Percentiles rank a stretch among this genome's conserved stretches.
Evolutionary conservation across 2,888 invertebrate species (phyloP).

Genomic region (Cryptus viduatorius): DNA sequence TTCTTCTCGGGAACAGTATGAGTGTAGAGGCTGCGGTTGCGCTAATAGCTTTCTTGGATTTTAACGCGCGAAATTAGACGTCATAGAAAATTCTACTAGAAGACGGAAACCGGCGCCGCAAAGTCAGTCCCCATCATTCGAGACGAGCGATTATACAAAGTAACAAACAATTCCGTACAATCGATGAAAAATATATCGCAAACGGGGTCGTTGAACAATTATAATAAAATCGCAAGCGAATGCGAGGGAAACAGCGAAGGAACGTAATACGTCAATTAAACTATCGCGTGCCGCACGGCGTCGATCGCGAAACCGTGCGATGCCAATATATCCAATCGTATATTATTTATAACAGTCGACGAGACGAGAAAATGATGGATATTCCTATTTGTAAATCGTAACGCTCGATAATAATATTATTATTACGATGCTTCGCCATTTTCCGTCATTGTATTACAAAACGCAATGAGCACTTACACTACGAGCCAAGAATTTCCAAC

Average conservation of each 20-base stretch:
- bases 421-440: constrained; percentile 5
- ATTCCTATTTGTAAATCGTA: constrained; percentile 56
- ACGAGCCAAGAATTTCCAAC: background rate
- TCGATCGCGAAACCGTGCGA: constrained; percentile 9
- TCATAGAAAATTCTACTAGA: constrained; percentile 14
- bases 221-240: constrained; percentile 23
- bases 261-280: constrained; percentile 23
- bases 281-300: constrained; percentile 19
- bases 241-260: background rate
- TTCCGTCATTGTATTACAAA: constrained; percentile 3
- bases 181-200: constrained; percentile 34
- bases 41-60: constrained; percentile 45
- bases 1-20: constrained; percentile 46
- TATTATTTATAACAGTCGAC: constrained; percentile 11
- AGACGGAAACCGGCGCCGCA: constrained; percentile 42
- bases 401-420: constrained; percentile 49
- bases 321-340: constrained; percentile 46
- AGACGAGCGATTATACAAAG: constrained; percentile 30
- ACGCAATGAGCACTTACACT: background rate
- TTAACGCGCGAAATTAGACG: constrained; percentile 1
- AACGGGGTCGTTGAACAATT: constrained; percentile 64
- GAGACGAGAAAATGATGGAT: constrained; percentile 44
- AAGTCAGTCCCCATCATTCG: background rate
- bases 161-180: constrained; percentile 44
- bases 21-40: constrained; percentile 9